phyloP scores from a whole-genome alignment of 2,113 vertebrate genomes.

The Oryzias melastigma region DNA sequence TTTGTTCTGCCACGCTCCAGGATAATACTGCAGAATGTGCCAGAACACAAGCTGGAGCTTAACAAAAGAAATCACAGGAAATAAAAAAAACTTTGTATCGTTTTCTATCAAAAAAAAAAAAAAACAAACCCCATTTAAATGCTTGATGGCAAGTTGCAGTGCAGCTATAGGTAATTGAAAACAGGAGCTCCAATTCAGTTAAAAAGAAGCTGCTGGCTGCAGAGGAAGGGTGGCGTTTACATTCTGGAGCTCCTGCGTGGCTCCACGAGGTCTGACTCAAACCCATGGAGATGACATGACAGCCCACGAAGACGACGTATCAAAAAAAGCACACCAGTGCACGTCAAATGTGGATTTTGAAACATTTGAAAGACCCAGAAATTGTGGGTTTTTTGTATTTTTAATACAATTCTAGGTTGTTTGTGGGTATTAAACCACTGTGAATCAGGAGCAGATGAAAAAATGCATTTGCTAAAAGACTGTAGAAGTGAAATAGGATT shows the following conservation, averaged over 20 bases:
- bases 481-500: too few species aligned
- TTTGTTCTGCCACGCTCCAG: constrained; percentile 57
- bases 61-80: constrained; percentile 31
- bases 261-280: constrained; percentile 70
- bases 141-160: constrained; percentile 36
- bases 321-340: constrained; percentile 2
- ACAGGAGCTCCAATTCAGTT: constrained; percentile 58
- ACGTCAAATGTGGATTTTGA: constrained; percentile 6
- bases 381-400: too few species aligned
- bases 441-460: too few species aligned
- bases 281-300: constrained; percentile 43
- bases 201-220: constrained; percentile 60
- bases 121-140: constrained; percentile 25
- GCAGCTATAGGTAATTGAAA: constrained; percentile 63
- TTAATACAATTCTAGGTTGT: too few species aligned
- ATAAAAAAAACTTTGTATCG: constrained; percentile 45
- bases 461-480: too few species aligned
- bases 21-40: constrained; percentile 44
- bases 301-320: constrained; percentile 4
- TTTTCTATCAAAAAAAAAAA: constrained; percentile 39
- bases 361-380: background rate
- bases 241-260: constrained; percentile 57
- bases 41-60: constrained; percentile 14
- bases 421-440: too few species aligned
- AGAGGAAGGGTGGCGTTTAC: constrained; percentile 65